A percentile compares a stretch with the other conserved stretches of the same genome.
Evolutionary conservation across 2,797 vertebrate genomes (phyloP).

Genomic region (Etheostoma nigrum): DNA sequence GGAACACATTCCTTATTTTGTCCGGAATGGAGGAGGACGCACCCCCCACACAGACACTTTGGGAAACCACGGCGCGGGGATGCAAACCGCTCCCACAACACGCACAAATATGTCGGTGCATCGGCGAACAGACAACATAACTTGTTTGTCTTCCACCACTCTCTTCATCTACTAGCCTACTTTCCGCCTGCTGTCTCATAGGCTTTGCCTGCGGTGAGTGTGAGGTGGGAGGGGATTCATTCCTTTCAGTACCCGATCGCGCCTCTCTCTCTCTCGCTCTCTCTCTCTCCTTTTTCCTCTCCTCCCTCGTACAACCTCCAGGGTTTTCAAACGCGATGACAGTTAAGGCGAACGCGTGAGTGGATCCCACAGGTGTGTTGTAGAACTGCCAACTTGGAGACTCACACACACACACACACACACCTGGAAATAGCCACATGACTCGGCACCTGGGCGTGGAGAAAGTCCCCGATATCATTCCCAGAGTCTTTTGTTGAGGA

Average conservation of each 20-base stretch:
- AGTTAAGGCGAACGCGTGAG: constrained; percentile 66
- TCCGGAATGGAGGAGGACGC: constrained; percentile 26
- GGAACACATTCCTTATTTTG: neutral
- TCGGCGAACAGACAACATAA: constrained; percentile 47
- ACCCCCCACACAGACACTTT: constrained; percentile 35
- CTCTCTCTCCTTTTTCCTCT: constrained; percentile 4
- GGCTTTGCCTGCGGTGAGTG: constrained; percentile 28
- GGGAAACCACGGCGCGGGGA: constrained; percentile 29
- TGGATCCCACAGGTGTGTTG: constrained; percentile 85
- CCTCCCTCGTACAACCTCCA: constrained; percentile 49
- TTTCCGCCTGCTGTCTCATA: constrained; percentile 13
- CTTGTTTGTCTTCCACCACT: neutral
- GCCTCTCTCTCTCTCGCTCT: constrained; percentile 29
- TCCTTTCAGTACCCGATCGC: constrained; percentile 35
- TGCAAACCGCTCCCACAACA: constrained; percentile 37
- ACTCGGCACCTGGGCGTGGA: constrained; percentile 88
- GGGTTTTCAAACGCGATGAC: constrained; percentile 59
- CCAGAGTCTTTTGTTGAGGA: constrained; percentile 73
- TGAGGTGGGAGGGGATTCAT: constrained; percentile 56
- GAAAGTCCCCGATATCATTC: constrained; percentile 64
- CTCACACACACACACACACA: constrained; percentile 30
- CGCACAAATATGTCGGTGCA: constrained; percentile 43
- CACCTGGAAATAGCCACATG: constrained; percentile 88
- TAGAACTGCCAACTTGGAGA: constrained; percentile 34
- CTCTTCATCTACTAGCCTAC: neutral